Base-by-base conservation (phyloP, 2,888 invertebrate species). In the Drymonia ruficornis region DNA sequence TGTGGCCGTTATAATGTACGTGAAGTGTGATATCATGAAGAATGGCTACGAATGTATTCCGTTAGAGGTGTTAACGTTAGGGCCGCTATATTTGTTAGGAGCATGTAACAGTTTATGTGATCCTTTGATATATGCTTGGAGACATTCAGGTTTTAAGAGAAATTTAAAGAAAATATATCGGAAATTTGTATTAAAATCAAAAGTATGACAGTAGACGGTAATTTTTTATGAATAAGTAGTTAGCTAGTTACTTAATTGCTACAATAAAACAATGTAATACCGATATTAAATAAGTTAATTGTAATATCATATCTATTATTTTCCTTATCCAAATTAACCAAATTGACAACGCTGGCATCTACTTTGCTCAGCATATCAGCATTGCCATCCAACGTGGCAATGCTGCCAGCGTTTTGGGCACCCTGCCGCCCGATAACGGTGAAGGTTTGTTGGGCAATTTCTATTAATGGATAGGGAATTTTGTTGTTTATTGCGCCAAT, bases 101-200 rank as follows among this genome's bases (percentile, higher is more conserved):
- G 91, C 91, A 43, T 79, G 86, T 42, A 94, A 94, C 65, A 94
- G 94, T 63, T 72, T 94, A 18, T 81, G 94, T 19, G 94, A 94
- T 76, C 94, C 94, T 0, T 70, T 94, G 12, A 94, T 94, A 56
- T 94, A 94, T 68, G 94, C 94, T 0, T 94, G 94, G 94, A 94
- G 94, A 89, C 94, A 94, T 77, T 93, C 93, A 44, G 94, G 94
- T 1, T 94, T 94, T 62, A 87, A 94, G 63, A 78, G 74, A 9
- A 91, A 89, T 23, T 67, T 93, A 7, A 82, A 78, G 49, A 88
- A 82, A 65, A 83, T 91, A 48, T 82, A 87, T 50, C 71, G 73
- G 63, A 82, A 78, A 54, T 83, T 71, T 63, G 58, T 80, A 23
- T 68, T 72, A 19, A 77, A 76, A 65, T 59, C 65, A 6, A 65